Evolutionary conservation across 2,888 invertebrate species (phyloP).

Genomic region (Bedellia somnulentella): DNA sequence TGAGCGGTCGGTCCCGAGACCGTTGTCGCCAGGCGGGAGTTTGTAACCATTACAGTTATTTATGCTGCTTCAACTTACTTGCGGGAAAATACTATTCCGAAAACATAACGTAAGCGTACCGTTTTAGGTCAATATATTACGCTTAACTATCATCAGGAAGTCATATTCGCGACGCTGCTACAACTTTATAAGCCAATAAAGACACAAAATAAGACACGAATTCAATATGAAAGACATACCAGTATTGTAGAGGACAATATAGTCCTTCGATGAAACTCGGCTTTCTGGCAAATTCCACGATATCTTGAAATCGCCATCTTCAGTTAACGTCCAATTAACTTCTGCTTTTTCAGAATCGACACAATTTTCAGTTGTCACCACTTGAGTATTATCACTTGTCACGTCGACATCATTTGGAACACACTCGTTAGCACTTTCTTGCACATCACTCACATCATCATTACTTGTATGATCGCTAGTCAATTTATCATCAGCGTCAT

Average conservation of each 20-base stretch:
- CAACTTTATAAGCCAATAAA: too few relatives aligned
- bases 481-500: conserved; percentile 21
- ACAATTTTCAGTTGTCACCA: conserved; percentile 14
- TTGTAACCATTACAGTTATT: conserved; percentile 20
- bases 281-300: conserved; percentile 52
- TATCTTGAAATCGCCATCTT: conserved; percentile 30
- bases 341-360: conserved; percentile 7
- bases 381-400: conserved; percentile 16
- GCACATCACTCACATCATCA: too few relatives aligned
- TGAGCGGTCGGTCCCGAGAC: conserved; percentile 16
- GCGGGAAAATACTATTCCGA: too few relatives aligned
- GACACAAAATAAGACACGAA: too few relatives aligned
- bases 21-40: too few relatives aligned
- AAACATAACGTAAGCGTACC: too few relatives aligned
- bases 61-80: too few relatives aligned
- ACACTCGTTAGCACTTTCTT: neutral
- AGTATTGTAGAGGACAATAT: conserved; percentile 55
- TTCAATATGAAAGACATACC: conserved; percentile 39
- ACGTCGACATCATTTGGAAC: conserved; percentile 16
- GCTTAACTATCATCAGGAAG: too few relatives aligned
- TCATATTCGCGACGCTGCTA: too few relatives aligned
- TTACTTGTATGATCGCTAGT: too few relatives aligned
- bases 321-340: conserved; percentile 42
- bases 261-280: conserved; percentile 34
- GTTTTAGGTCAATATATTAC: too few relatives aligned